Conservation (phyloP, 1,140 invertebrate species). For the Eciton burchellii region DNA sequence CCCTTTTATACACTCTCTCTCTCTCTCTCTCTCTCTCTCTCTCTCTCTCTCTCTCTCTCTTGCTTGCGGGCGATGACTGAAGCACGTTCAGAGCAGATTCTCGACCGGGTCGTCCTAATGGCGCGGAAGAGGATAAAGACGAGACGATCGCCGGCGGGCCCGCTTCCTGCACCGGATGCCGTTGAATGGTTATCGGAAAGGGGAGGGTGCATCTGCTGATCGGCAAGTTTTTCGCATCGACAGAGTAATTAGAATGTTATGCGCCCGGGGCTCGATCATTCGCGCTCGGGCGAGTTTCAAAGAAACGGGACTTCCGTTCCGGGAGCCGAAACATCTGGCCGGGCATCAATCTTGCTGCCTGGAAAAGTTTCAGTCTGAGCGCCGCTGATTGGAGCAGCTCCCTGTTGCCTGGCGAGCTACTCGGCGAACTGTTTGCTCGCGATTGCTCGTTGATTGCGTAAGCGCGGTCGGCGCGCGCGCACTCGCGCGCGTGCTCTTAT, state of each 20-base stretch:
- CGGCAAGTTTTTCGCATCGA: slow-evolving; percentile 22
- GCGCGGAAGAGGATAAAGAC: slow-evolving; percentile 45
- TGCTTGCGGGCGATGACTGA: slow-evolving; percentile 8
- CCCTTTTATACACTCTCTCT: too few relatives aligned
- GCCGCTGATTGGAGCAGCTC: background rate
- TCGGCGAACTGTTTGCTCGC: slow-evolving; percentile 4
- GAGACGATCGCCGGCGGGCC: background rate
- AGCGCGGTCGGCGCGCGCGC: background rate
- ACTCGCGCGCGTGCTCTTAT: background rate
- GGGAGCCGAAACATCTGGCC: slow-evolving; percentile 38
- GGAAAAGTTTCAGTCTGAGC: slow-evolving; percentile 38
- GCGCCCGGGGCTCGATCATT: slow-evolving; percentile 35
- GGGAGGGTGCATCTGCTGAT: slow-evolving; percentile 5
- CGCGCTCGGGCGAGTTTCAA: slow-evolving; percentile 9
- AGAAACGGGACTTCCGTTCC: slow-evolving; percentile 49
- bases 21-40: too few relatives aligned
- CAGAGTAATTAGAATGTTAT: slow-evolving; percentile 23
- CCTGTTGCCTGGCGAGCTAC: slow-evolving; percentile 24
- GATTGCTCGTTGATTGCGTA: background rate
- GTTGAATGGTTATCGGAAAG: slow-evolving; percentile 30
- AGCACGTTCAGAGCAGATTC: slow-evolving; percentile 45
- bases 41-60: too few relatives aligned
- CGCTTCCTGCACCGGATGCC: background rate
- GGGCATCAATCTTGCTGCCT: slow-evolving; percentile 43
- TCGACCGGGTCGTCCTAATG: slow-evolving; percentile 41